Percentiles rank a stretch among this genome's conserved stretches.
Evolutionary conservation across 2,113 vertebrate genomes (phyloP).

Genomic region (Scortum barcoo): DNA sequence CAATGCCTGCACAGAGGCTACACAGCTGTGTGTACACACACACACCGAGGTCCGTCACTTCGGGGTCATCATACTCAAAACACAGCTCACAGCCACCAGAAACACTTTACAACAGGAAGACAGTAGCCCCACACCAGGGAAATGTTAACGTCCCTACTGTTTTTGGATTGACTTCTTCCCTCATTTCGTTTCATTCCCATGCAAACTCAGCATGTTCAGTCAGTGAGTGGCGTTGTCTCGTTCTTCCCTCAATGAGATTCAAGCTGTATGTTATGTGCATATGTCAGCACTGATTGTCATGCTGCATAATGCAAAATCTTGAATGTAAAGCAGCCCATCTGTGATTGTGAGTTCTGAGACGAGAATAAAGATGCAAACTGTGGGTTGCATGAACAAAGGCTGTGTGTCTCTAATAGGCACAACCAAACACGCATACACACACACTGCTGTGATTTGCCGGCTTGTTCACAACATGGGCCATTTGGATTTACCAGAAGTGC

Average conservation of each 20-base stretch:
- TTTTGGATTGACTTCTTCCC: constrained; percentile 42
- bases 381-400: constrained; percentile 33
- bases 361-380: constrained; percentile 46
- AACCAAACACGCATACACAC: constrained; percentile 6
- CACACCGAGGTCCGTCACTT: constrained; percentile 30
- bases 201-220: constrained; percentile 24
- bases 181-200: constrained; percentile 24
- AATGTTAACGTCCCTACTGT: constrained; percentile 42
- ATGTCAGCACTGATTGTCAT: constrained; percentile 41
- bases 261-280: constrained; percentile 35
- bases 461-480: constrained; percentile 25
- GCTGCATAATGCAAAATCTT: constrained; percentile 36
- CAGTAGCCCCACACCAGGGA: constrained; percentile 48
- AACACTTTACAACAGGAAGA: constrained; percentile 67
- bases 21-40: constrained; percentile 74
- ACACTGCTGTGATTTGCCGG: constrained; percentile 28
- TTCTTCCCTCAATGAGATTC: constrained; percentile 20
- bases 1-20: constrained; percentile 73
- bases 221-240: constrained; percentile 17
- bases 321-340: constrained; percentile 52
- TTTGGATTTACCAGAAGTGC: constrained; percentile 42
- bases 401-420: constrained; percentile 19
- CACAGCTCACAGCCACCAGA: constrained; percentile 47
- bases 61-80: constrained; percentile 66
- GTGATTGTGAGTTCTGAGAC: constrained; percentile 30